Base-by-base conservation (phyloP, 2,888 invertebrate species). In the Desoria tigrina region DNA sequence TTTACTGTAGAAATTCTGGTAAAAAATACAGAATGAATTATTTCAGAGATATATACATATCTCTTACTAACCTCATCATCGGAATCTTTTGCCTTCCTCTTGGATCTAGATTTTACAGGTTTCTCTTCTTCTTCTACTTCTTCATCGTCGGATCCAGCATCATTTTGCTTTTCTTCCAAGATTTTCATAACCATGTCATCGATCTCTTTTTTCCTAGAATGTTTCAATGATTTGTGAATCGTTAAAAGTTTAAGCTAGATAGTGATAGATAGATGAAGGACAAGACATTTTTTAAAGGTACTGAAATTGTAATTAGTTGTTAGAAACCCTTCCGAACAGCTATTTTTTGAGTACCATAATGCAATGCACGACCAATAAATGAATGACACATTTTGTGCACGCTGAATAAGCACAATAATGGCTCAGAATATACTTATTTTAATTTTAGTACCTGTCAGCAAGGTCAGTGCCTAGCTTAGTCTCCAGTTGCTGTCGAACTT, bases 131-230 rank as follows among this genome's bases (percentile, higher is more conserved):
- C 55, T 24, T 57, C 57, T 32, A 28, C 55, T 24, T 51, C 39
- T 55, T 69, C 71, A 59, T 72, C 69, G 26, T 66, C 66, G 18
- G 74, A 73, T 42, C 63, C 58, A 81, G 39, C 24, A 7, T 58
- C 42, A n/a, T 64, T 37, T 39, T 82, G 79, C 70, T 81, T 81
- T 69, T 82, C 81, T 74, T 82, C 80, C 55, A 85, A 79, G 77
- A 87, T 88, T 74, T 90, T 89, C 89, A 93, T 90, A 7, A 94
- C 90, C 68, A 94, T 82, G 75, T 88, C 86, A 79, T 94, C 92
- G n/a, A 95, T 90, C 80, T 92, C 87, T 79, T 90, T 88, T 81
- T 90, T 93, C 77, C 92, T 89, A 55, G 81, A 77, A 54, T 65
- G n/a, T n/a, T n/a, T n/a, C n/a, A n/a, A n/a, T n/a, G n/a, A n/a